Evolutionary conservation across 2,113 vertebrate genomes (phyloP), one percentile per base, ranked within the genome.

Genomic region (Leiothrix lutea): DNA sequence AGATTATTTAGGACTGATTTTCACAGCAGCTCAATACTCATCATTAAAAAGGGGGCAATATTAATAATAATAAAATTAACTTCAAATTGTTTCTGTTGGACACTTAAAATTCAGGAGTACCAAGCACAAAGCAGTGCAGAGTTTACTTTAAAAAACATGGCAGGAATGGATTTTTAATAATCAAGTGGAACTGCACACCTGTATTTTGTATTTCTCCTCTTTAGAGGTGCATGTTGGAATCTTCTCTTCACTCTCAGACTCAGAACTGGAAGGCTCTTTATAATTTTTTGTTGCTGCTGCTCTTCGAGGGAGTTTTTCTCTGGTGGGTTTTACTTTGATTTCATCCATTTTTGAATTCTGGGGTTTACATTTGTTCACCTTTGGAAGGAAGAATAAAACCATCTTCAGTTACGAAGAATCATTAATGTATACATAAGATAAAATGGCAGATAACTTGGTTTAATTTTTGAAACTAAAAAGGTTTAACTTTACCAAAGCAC

Each of bases 211-310:
- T 54, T 91, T 95, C 22, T 95, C 85, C 80, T 94, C 90, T 67
- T 69, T 85, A 56, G 54, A 65, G 36, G 35, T 36, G 35, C 8
- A 38, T 3, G 18, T 3, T 90, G 92, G 51, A 84, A 67, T 45
- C 38, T 94, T 31, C 26, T 72, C 44, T 71, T 98, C 97, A 83
- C 61, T 69, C 50, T 98, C 98, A 17, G 96, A 96, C 78, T 97
- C 98, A 74, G 98, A 98, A 92, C 95, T 97, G 71, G 99, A 99
- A 61, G 81, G 95, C 35, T 99, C 99, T 96, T 95, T 99, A 92
- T 99, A 99, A 95, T 94, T 98, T 97, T 98, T 99, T 89, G 70
- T 60, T 80, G 97, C 95, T 61, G 97, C 88, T 62, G 96, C 97
- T 98, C 97, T 99, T 91, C 95, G 97, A 86, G 99, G 98, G 72